Percentiles rank a stretch among this genome's conserved stretches.
These are phyloP conservation scores for cattle (Bos taurus) DNA, from an alignment of 2,113 vertebrate species.

Conservation along the genomic window ARS-UCD2.0 NC_037341.1:24845001-24845500, in stretches of 20 bases:
- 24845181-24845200: neutral
- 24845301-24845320: neutral
- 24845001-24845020: neutral
- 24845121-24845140: neutral
- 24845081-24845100: neutral
- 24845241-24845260: neutral
- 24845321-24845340: neutral
- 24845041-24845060: neutral
- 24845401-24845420: neutral
- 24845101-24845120: neutral
- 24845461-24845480: neutral
- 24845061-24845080: neutral
- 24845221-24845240: neutral
- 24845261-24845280: neutral
- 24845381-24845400: neutral
- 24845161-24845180: neutral
- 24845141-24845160: neutral
- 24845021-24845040: neutral
- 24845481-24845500: neutral
- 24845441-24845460: neutral
- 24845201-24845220: neutral
- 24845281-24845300: neutral
- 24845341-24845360: neutral
- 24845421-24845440: neutral
- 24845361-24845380: neutral